These are phyloP conservation scores for Passerculus sandwichensis DNA, from an alignment of 2,797 vertebrate species.

Conservation along the genomic window DNA sequence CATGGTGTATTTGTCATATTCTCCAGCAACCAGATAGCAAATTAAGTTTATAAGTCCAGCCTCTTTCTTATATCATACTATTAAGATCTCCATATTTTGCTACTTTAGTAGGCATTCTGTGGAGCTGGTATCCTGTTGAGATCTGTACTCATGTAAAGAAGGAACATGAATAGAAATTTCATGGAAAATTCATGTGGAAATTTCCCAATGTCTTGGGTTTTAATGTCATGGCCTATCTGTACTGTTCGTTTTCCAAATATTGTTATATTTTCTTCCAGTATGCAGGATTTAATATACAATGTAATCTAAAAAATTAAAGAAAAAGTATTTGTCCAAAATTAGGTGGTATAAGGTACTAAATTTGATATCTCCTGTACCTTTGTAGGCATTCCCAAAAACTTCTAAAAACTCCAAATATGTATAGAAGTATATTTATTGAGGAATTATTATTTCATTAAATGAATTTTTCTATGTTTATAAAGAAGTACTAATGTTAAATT, in stretches of 20 bases:
- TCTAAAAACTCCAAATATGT: neutral
- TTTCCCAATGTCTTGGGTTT: neutral
- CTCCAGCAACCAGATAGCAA: neutral
- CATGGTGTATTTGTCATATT: neutral
- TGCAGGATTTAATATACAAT: neutral
- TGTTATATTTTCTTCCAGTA: neutral
- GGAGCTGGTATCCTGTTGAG: neutral
- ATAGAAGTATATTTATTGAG: neutral
- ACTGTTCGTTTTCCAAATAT: neutral
- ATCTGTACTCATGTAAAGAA: neutral
- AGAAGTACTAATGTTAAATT: neutral
- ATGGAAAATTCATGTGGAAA: neutral
- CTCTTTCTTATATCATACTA: neutral
- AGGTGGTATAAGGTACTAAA: neutral
- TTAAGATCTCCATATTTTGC: neutral
- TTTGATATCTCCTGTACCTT: neutral
- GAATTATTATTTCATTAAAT: neutral
- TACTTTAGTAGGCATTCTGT: neutral
- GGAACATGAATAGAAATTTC: neutral
- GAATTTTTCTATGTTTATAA: neutral
- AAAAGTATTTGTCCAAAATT: neutral
- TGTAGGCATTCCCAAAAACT: neutral
- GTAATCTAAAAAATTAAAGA: neutral
- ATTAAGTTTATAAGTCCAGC: neutral
- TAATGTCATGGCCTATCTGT: neutral